Percentiles rank a stretch among this genome's conserved stretches.
phyloP scores from a whole-genome alignment of 2,797 vertebrate species.

The Euthynnus affinis region DNA sequence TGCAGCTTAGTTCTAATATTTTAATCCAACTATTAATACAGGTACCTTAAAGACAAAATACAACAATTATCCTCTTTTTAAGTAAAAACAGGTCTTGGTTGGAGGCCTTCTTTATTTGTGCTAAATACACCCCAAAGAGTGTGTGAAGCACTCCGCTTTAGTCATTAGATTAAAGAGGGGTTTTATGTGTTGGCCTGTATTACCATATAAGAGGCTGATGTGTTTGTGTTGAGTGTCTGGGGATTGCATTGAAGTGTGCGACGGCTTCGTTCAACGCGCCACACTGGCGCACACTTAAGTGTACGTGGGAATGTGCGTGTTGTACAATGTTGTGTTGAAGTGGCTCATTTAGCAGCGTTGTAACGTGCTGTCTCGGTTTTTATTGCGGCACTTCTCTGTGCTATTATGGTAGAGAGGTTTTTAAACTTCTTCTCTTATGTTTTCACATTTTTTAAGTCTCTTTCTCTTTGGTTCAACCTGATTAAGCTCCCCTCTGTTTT shows the following conservation, averaged over 20 bases:
- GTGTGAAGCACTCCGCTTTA: constrained; percentile 47
- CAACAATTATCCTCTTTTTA: constrained; percentile 30
- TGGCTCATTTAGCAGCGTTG: constrained; percentile 20
- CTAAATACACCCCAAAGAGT: constrained; percentile 53
- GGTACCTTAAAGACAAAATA: constrained; percentile 30
- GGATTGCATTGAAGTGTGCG: constrained; percentile 57
- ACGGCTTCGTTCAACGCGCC: constrained; percentile 11
- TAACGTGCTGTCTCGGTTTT: constrained; percentile 28
- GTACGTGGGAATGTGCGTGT: constrained; percentile 19
- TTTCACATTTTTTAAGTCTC: background rate
- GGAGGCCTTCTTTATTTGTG: constrained; percentile 50
- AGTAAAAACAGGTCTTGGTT: constrained; percentile 41
- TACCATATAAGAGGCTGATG: constrained; percentile 57
- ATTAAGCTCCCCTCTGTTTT: background rate
- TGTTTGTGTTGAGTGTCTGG: constrained; percentile 58
- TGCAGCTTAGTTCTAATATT: background rate
- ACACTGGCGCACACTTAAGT: constrained; percentile 24
- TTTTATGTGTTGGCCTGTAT: constrained; percentile 49
- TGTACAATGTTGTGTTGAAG: constrained; percentile 12
- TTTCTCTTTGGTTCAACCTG: background rate
- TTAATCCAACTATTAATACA: constrained; percentile 21
- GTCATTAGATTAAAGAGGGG: constrained; percentile 62
- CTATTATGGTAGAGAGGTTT: constrained; percentile 6
- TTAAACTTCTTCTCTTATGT: constrained; percentile 14
- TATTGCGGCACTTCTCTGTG: background rate